A percentile compares a stretch with the other conserved stretches of the same genome.
Evolutionary conservation across 1,140 invertebrate genomes (phyloP).

Genomic region (Cardiocondyla obscurior): DNA sequence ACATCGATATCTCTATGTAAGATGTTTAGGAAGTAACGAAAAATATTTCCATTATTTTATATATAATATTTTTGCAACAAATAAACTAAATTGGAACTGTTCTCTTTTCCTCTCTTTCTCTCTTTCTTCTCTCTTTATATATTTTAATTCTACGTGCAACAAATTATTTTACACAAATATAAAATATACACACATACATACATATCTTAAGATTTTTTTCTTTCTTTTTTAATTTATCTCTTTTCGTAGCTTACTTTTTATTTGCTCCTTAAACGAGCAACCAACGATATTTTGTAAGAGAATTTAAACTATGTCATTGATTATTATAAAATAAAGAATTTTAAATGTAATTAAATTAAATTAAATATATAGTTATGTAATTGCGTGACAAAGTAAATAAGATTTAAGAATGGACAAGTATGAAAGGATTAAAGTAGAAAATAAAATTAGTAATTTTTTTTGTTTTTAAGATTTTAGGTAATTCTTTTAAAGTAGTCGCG

Average conservation of each 20-base stretch:
- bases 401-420: not conserved
- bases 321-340: constrained; percentile 23
- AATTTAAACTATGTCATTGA: constrained; percentile 10
- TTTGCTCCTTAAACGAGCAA: not conserved
- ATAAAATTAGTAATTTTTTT: constrained; percentile 29
- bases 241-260: not conserved
- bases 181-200: not conserved
- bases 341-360: constrained; percentile 17
- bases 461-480: constrained; percentile 27
- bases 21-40: constrained; percentile 51
- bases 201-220: not conserved
- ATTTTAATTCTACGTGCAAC: not conserved
- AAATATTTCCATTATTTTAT: constrained; percentile 52
- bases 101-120: not conserved
- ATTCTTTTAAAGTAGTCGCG: no score
- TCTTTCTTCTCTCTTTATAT: not conserved
- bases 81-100: constrained; percentile 53
- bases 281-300: constrained; percentile 17
- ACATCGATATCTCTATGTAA: constrained; percentile 58
- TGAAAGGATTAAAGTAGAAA: constrained; percentile 15
- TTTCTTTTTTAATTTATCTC: constrained; percentile 26
- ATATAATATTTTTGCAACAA: constrained; percentile 41
- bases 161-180: not conserved
- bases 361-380: constrained; percentile 11
- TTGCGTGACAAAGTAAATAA: constrained; percentile 27